Conservation (phyloP, 2,888 invertebrate species). For the Ichneumoninae sp. region DNA sequence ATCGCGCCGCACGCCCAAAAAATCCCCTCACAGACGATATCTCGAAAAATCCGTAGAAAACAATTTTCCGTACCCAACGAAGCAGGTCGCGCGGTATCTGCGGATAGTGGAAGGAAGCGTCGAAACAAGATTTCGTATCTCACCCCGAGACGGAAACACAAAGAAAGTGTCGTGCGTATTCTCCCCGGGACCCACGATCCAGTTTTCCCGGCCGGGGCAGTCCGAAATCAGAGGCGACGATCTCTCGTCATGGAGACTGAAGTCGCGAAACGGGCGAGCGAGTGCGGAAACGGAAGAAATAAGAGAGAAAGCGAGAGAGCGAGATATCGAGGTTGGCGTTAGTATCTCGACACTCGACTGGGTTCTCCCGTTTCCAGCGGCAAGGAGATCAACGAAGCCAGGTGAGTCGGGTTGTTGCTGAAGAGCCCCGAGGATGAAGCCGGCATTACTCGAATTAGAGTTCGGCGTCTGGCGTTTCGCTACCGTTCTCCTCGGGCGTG, state of each 20-base stretch:
- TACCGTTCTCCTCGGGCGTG: constrained; percentile 3
- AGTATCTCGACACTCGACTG: constrained; percentile 20
- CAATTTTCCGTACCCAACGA: not conserved
- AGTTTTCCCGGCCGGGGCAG: not conserved
- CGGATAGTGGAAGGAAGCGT: not conserved
- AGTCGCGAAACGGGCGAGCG: constrained; percentile 34
- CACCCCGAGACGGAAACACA: constrained; percentile 10
- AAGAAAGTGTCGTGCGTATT: constrained; percentile 24
- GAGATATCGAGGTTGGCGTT: constrained; percentile 21
- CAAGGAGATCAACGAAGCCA: constrained; percentile 28
- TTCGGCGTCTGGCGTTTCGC: constrained; percentile 44
- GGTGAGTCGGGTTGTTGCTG: constrained; percentile 44
- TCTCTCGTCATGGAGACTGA: constrained; percentile 55
- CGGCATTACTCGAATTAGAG: constrained; percentile 59
- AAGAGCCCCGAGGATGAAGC: constrained; percentile 54
- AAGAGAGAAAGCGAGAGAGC: not conserved
- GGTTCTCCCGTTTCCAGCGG: constrained; percentile 35
- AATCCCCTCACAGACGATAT: not conserved
- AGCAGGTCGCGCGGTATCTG: not conserved
- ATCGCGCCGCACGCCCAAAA: not conserved
- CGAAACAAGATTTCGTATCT: constrained; percentile 43
- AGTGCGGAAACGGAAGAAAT: not conserved
- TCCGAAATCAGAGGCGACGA: constrained; percentile 57
- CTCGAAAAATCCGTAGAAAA: not conserved
- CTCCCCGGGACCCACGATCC: not conserved